Evolutionary conservation across 2,888 invertebrate genomes (phyloP).

Genomic region (Napeogenes sylphis): DNA sequence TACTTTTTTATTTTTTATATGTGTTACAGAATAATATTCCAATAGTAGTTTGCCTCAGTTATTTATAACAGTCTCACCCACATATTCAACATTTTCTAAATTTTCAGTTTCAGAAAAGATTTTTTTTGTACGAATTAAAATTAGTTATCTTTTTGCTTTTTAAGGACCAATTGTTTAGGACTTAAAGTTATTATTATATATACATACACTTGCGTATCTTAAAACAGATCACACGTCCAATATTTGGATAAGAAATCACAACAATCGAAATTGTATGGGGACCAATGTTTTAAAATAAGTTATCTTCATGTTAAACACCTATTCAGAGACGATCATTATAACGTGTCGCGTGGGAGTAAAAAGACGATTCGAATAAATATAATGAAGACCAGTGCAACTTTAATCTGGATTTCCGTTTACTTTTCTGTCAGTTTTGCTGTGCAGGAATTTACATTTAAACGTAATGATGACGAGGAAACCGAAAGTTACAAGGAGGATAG

Average conservation of each 20-base stretch:
- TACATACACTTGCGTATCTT: background rate
- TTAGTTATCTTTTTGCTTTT: no score
- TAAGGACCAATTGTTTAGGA: no score
- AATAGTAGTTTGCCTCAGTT: no score
- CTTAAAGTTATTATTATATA: no score
- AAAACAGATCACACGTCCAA: constrained; percentile 13
- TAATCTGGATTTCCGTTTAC: constrained; percentile 14
- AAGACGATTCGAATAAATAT: constrained; percentile 24
- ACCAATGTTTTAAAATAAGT: constrained; percentile 31
- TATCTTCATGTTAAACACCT: constrained; percentile 20
- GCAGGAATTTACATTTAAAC: constrained; percentile 9
- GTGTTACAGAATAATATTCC: no score
- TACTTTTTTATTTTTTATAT: no score
- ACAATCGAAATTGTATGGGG: constrained; percentile 25
- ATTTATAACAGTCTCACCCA: no score
- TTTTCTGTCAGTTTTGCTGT: constrained; percentile 10
- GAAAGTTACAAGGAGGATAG: constrained; percentile 10
- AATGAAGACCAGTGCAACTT: constrained; percentile 14
- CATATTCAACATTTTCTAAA: no score
- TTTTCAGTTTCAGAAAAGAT: no score
- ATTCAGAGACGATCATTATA: constrained; percentile 17
- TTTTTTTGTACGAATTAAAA: no score
- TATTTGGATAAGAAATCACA: constrained; percentile 22
- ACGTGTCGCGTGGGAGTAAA: constrained; percentile 18
- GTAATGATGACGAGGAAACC: constrained; percentile 13